Base-by-base conservation (phyloP, 2,113 vertebrate species). In the Chamaea fasciata region DNA sequence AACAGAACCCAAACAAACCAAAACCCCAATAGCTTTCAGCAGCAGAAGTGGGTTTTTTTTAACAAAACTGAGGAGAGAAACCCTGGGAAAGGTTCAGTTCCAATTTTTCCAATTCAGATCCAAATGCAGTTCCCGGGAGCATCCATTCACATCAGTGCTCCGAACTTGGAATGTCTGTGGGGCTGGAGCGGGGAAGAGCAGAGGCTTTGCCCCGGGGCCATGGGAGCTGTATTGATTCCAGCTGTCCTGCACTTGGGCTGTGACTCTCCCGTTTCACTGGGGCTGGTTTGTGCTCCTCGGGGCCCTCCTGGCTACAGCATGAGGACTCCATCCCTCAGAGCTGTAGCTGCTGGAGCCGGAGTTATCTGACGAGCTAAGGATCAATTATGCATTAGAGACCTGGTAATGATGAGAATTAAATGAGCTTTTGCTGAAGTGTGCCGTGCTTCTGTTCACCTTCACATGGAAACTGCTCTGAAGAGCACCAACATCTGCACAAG, bases 351-450 rank as follows among this genome's bases (percentile, higher is more conserved):
- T n/a, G 41, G 27, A 79, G 78, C 87, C 55, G 24, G 91, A 80
- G 93, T 76, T 96, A 68, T 47, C 92, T 42, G 44, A 55, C 3
- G 56, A 96, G 95, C 95, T 33, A n/a, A 92, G 92, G 96, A 97
- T 97, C 97, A 97, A 87, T 97, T 97, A 94, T 90, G 52, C 97
- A 91, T 96, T 96, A 93, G 94, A 95, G 96, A 94, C 94, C 94
- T 78, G 93, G 92, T 96, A 94, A 96, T 92, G 95, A 97, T 91
- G 95, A 94, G 96, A 95, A 97, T 97, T 97, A 97, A 97, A 98
- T 96, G 96, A 96, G 95, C 91, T 97, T 97, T 95, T 80, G 70
- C 97, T 84, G 78, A 89, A 88, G 94, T 70, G 37, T 14, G 80
- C 87, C 4, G 75, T 87, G 92, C 87, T 86, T 69, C 89, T 70